Percentiles rank a stretch among this genome's conserved stretches.
Evolutionary conservation across 2,113 vertebrate genomes (phyloP).

Genomic region (Neopipo cinnamomea): DNA sequence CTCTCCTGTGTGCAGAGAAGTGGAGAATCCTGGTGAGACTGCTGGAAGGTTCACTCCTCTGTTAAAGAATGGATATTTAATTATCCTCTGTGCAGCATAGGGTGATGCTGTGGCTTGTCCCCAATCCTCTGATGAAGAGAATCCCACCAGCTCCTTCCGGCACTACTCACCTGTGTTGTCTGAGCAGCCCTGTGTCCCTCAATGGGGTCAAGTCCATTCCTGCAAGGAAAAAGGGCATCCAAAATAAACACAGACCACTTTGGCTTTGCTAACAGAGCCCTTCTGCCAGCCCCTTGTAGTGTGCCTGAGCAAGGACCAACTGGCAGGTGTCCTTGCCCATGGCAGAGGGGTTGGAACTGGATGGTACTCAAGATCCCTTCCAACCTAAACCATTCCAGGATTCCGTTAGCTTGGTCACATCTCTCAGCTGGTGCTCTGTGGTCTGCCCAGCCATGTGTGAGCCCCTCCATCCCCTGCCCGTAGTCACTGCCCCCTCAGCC

Average conservation of each 20-base stretch:
- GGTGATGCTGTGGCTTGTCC: background rate
- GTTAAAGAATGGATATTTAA: background rate
- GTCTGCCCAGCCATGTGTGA: fast-evolving
- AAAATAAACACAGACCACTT: background rate
- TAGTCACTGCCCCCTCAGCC: too few relatives aligned
- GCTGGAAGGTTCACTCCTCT: background rate
- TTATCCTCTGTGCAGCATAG: background rate
- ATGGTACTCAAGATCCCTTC: background rate
- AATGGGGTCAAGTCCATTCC: background rate
- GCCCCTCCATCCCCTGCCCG: background rate
- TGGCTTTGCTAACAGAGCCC: background rate
- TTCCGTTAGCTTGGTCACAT: background rate
- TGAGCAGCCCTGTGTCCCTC: background rate
- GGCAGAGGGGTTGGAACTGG: background rate
- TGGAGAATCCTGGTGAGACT: background rate
- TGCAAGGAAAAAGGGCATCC: background rate
- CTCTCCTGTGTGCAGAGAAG: background rate
- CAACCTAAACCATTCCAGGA: background rate
- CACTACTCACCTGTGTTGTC: background rate
- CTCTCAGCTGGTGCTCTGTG: background rate
- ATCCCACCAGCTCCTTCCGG: background rate
- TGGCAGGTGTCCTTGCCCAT: background rate
- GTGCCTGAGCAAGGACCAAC: background rate
- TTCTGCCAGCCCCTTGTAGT: background rate
- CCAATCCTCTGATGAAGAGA: background rate